Evolutionary conservation across 2,797 vertebrate species (phyloP).

Genomic region (Rhinella marina): DNA sequence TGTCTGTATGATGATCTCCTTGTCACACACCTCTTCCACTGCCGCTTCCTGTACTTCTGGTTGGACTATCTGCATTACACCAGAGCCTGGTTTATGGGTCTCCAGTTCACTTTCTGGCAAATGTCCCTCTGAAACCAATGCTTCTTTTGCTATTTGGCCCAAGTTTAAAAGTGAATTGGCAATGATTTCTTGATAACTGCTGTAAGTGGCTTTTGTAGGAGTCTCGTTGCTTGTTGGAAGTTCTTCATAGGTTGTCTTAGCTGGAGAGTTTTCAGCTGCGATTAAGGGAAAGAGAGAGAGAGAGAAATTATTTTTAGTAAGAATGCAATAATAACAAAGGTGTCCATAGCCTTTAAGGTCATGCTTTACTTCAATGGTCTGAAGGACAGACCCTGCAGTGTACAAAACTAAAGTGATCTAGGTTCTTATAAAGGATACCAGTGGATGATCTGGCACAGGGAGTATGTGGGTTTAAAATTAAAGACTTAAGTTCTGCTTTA

Average conservation of each 20-base stretch:
- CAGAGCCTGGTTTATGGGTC: slow-evolving; percentile 65
- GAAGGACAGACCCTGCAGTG: too few species aligned
- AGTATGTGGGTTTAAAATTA: not conserved
- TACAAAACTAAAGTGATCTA: too few species aligned
- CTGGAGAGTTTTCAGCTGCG: slow-evolving; percentile 69
- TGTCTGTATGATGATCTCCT: slow-evolving; percentile 75
- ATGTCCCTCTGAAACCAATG: slow-evolving; percentile 70
- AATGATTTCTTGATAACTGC: slow-evolving; percentile 81
- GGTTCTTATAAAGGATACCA: not conserved
- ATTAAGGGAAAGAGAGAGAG: not conserved
- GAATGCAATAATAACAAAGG: too few species aligned
- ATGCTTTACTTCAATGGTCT: not conserved
- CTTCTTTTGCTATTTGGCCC: slow-evolving; percentile 77
- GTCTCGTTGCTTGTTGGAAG: slow-evolving; percentile 63
- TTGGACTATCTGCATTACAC: slow-evolving; percentile 61
- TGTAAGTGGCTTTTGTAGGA: slow-evolving; percentile 74
- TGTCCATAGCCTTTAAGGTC: too few species aligned
- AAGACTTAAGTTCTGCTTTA: not conserved
- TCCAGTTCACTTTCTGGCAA: slow-evolving; percentile 66
- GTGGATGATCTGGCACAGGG: not conserved
- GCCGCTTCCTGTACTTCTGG: slow-evolving; percentile 68
- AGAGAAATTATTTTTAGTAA: not conserved
- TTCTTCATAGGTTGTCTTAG: slow-evolving; percentile 67
- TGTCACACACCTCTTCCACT: slow-evolving; percentile 71
- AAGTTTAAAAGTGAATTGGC: slow-evolving; percentile 89